phyloP scores from a whole-genome alignment of 2,888 invertebrate genomes.

The Saturnia japonica region DNA sequence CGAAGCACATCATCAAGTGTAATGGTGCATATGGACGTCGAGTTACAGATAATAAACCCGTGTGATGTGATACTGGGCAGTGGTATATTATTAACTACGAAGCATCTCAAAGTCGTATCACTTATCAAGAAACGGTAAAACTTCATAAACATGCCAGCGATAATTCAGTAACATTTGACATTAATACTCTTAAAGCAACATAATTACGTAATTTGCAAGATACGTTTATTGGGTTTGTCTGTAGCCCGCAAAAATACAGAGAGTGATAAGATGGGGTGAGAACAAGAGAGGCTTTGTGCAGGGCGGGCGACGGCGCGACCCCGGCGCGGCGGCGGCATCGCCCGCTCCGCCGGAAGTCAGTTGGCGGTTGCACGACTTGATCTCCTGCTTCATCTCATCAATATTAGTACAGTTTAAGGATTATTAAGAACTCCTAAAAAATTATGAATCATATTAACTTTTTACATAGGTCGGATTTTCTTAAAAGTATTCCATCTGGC shows the following conservation, averaged over 20 bases:
- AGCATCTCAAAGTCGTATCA: constrained; percentile 12
- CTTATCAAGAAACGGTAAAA: constrained; percentile 24
- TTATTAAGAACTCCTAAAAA: constrained; percentile 1
- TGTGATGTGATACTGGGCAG: no score
- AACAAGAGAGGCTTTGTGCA: constrained; percentile 67
- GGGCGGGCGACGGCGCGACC: constrained; percentile 32
- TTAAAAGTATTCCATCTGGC: background rate
- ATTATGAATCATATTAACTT: background rate
- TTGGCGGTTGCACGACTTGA: constrained; percentile 52
- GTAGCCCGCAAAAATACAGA: constrained; percentile 73
- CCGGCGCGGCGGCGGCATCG: constrained; percentile 24
- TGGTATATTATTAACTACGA: no score
- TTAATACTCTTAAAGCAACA: constrained; percentile 49
- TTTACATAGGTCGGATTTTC: background rate
- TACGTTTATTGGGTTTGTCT: constrained; percentile 70
- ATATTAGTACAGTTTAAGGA: constrained; percentile 20
- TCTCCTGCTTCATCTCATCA: constrained; percentile 36
- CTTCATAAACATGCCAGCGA: constrained; percentile 37
- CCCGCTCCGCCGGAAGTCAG: constrained; percentile 46
- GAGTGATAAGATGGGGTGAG: constrained; percentile 71
- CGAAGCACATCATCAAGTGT: no score
- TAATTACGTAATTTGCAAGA: constrained; percentile 60
- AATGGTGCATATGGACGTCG: no score
- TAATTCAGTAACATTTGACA: constrained; percentile 44
- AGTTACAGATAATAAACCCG: no score